Percentiles rank a stretch among this genome's conserved stretches.
phyloP scores from a whole-genome alignment of 1,140 invertebrate genomes.

The Brachionus paranguensis region DNA sequence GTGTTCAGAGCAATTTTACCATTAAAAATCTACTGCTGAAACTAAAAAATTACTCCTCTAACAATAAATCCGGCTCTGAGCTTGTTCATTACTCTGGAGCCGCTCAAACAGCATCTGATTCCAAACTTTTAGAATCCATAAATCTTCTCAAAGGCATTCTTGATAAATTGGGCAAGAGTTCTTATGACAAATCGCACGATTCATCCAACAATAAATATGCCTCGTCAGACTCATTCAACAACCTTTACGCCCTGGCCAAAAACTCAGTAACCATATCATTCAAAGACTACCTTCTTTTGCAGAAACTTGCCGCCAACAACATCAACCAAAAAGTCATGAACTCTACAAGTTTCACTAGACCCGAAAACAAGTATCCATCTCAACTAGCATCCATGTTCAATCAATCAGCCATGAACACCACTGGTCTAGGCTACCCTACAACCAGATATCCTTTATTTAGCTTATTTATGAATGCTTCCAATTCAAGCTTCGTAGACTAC shows the following conservation, averaged over 20 bases:
- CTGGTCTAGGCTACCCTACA: neutral
- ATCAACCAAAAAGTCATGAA: neutral
- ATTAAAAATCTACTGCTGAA: neutral
- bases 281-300: constrained; percentile 31
- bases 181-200: neutral
- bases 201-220: neutral
- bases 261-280: constrained; percentile 37
- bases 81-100: neutral
- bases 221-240: constrained; percentile 1
- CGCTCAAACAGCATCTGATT: neutral
- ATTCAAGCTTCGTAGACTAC: neutral
- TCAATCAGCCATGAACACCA: neutral
- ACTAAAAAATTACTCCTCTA: neutral
- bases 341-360: neutral
- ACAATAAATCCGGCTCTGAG: neutral
- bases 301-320: neutral
- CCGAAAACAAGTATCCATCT: neutral
- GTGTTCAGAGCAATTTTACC: neutral
- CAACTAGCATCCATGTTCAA: neutral
- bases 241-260: constrained; percentile 19
- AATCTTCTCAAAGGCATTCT: constrained; percentile 19
- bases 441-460: neutral
- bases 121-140: constrained; percentile 16
- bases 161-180: constrained; percentile 1
- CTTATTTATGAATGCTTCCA: neutral